phyloP scores from a whole-genome alignment of 2,113 vertebrate species.

The Archilochus colubris region DNA sequence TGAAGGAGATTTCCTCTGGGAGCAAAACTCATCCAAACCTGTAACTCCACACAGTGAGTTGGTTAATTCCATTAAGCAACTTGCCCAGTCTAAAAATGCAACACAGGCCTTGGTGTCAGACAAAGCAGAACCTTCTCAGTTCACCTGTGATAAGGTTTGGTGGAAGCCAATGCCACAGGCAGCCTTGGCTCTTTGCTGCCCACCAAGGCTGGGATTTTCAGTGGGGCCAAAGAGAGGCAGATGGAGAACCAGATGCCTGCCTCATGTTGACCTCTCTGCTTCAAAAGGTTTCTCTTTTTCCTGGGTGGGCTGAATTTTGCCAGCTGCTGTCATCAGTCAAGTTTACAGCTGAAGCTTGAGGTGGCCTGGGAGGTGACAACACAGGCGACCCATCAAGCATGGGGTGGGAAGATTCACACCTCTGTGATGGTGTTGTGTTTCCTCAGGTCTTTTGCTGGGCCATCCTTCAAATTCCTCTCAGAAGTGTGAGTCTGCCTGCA shows the following conservation, averaged over 20 bases:
- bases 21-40: not conserved
- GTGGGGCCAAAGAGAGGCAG: not conserved
- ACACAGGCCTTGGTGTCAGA: not conserved
- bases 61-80: not conserved
- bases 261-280: not conserved
- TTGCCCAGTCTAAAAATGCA: not conserved
- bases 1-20: not conserved
- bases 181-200: not conserved
- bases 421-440: constrained; percentile 35
- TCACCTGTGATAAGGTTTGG: not conserved
- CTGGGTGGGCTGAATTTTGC: constrained; percentile 33
- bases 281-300: not conserved
- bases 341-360: constrained; percentile 28
- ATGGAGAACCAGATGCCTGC: not conserved
- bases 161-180: not conserved
- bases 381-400: not conserved
- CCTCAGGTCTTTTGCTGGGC: constrained; percentile 51
- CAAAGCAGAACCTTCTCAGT: not conserved
- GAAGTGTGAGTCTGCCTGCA: not conserved
- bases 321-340: constrained; percentile 60
- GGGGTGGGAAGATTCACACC: not conserved
- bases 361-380: not conserved
- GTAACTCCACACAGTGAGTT: not conserved
- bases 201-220: not conserved
- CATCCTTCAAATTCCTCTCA: not conserved